phyloP scores from a whole-genome alignment of 2,888 invertebrate species.

The Aphrophora alni region DNA sequence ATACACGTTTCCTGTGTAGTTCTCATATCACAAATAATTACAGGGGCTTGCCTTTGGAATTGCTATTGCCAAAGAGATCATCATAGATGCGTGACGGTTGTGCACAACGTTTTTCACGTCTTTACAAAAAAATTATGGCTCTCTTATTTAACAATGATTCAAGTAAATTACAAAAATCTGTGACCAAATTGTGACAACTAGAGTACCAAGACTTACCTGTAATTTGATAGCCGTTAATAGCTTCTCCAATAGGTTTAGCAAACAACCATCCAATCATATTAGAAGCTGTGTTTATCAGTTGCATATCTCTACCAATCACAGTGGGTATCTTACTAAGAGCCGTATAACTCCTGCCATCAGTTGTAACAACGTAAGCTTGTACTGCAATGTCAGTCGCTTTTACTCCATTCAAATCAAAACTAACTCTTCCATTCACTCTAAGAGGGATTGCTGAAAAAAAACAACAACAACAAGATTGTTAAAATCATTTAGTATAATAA shows the following conservation, averaged over 20 bases:
- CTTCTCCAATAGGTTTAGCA: slow-evolving; percentile 76
- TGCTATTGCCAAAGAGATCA: too few species aligned
- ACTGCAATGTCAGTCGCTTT: slow-evolving; percentile 77
- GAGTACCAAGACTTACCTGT: slow-evolving; percentile 68
- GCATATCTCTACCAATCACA: slow-evolving; percentile 77
- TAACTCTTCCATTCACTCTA: slow-evolving; percentile 88
- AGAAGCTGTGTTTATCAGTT: slow-evolving; percentile 79
- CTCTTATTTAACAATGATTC: too few species aligned
- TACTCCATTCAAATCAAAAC: slow-evolving; percentile 80
- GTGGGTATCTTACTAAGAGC: slow-evolving; percentile 84
- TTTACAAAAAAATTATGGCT: too few species aligned
- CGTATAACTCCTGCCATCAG: slow-evolving; percentile 87
- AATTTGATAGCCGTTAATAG: slow-evolving; percentile 88
- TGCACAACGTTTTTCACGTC: too few species aligned
- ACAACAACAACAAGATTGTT: background rate
- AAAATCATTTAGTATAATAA: too few species aligned
- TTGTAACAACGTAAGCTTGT: slow-evolving; percentile 90
- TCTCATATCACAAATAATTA: too few species aligned
- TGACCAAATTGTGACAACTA: too few species aligned
- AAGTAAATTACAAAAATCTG: too few species aligned
- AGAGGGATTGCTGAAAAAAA: slow-evolving; percentile 75
- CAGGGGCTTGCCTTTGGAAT: too few species aligned
- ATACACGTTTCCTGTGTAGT: too few species aligned
- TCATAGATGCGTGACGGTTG: too few species aligned
- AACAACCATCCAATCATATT: slow-evolving; percentile 93